phyloP scores from a whole-genome alignment of 30 jellyfish, hydroid and myxozoan genomes.

The Aurelia sp. region DNA sequence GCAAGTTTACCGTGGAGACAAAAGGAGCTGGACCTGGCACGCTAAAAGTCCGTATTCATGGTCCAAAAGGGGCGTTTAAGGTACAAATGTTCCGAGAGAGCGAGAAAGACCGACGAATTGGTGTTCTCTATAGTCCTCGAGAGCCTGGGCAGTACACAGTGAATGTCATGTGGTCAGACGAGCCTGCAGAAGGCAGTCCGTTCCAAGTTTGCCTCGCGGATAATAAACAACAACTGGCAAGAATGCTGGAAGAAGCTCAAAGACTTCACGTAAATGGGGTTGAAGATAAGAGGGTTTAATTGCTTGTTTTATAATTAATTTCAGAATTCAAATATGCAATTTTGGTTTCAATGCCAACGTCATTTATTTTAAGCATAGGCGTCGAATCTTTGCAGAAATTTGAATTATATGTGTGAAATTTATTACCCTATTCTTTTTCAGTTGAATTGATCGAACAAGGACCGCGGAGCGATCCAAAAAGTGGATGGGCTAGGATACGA shows the following conservation, averaged over 20 bases:
- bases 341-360: too few relatives aligned
- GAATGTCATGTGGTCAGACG: conserved; percentile 94
- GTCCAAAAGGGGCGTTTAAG: conserved; percentile 99
- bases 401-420: too few relatives aligned
- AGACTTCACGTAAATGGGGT: conserved; percentile 31
- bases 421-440: too few relatives aligned
- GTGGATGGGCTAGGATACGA: too few relatives aligned
- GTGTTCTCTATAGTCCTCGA: conserved; percentile 90
- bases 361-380: too few relatives aligned
- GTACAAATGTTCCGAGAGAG: conserved; percentile 92
- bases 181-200: conserved; percentile 89
- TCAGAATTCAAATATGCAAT: not conserved
- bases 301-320: not conserved
- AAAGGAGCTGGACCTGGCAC: conserved; percentile 99
- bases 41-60: conserved; percentile 95
- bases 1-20: conserved; percentile 82
- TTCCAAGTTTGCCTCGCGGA: conserved; percentile 86
- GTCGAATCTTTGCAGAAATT: too few relatives aligned
- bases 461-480: too few relatives aligned
- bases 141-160: conserved; percentile 95
- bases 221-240: conserved; percentile 69
- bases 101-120: conserved; percentile 74
- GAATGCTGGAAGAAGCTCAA: conserved; percentile 46
- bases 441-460: too few relatives aligned
- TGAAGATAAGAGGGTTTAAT: conserved; percentile 22